A percentile compares a stretch with the other conserved stretches of the same genome.
phyloP scores from a whole-genome alignment of 1,140 invertebrate genomes.

The Drosophila seguyi region DNA sequence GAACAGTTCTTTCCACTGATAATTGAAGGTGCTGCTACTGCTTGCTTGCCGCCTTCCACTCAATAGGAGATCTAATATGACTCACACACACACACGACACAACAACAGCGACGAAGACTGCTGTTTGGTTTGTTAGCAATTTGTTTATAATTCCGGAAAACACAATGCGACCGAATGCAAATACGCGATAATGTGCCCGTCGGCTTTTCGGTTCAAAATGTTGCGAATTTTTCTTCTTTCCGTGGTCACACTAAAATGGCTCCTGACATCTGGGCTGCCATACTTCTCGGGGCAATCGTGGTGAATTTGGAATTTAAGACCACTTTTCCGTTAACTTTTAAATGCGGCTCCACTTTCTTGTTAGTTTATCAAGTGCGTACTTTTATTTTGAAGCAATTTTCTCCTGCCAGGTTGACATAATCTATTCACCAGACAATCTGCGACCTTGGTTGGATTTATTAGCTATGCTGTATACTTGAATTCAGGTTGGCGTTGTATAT shows the following conservation, averaged over 20 bases:
- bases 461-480: too few relatives aligned
- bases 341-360: neutral
- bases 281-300: neutral
- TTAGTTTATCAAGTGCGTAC: too few relatives aligned
- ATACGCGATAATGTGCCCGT: neutral
- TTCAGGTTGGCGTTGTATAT: too few relatives aligned
- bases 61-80: slow-evolving; percentile 13
- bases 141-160: slow-evolving; percentile 9
- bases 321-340: neutral
- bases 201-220: neutral
- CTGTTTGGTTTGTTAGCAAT: slow-evolving; percentile 10
- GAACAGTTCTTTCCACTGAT: slow-evolving; percentile 26
- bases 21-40: neutral
- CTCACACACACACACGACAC: slow-evolving; percentile 25
- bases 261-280: neutral
- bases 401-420: too few relatives aligned
- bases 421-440: too few relatives aligned
- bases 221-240: neutral
- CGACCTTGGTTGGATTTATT: too few relatives aligned
- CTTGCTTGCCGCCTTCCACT: neutral
- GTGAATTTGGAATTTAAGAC: neutral
- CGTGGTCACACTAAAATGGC: neutral
- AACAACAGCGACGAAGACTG: neutral
- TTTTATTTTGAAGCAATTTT: too few relatives aligned
- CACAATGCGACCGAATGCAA: neutral